phyloP scores from a whole-genome alignment of 2,888 invertebrate species.

The Synergus laeviventris region DNA sequence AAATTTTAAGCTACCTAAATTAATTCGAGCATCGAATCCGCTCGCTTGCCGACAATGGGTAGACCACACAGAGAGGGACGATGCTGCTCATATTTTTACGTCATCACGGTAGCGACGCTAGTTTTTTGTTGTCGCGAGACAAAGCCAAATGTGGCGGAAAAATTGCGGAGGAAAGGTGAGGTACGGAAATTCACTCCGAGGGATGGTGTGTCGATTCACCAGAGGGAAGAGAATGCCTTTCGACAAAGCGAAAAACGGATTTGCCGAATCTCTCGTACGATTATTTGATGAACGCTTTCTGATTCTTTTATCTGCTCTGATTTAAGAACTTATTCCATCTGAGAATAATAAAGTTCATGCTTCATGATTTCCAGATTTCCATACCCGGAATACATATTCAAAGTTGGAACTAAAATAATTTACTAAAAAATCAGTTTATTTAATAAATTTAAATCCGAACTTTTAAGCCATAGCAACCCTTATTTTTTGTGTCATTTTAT shows the following conservation, averaged over 20 bases:
- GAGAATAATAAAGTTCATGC: not conserved
- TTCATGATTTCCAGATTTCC: not conserved
- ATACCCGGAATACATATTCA: not conserved
- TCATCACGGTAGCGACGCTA: conserved; percentile 71
- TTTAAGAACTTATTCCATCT: conserved; percentile 9
- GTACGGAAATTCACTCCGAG: conserved; percentile 54
- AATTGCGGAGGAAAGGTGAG: conserved; percentile 70
- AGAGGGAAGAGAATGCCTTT: conserved; percentile 54
- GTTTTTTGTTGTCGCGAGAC: conserved; percentile 77
- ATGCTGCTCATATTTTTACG: conserved; percentile 74
- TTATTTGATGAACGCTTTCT: conserved; percentile 62
- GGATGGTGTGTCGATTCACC: conserved; percentile 53
- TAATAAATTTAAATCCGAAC: no score
- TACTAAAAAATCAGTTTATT: no score
- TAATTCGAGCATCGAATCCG: conserved; percentile 46
- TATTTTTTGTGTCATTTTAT: not conserved
- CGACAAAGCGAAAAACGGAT: conserved; percentile 67
- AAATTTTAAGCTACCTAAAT: conserved; percentile 51
- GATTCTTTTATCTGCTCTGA: conserved; percentile 42
- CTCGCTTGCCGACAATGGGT: conserved; percentile 42
- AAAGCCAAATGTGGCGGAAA: conserved; percentile 74
- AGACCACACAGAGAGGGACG: conserved; percentile 54
- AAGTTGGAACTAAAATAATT: not conserved
- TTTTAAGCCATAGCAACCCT: no score
- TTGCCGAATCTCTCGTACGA: conserved; percentile 65